Conservation (phyloP, 2,888 invertebrate genomes). For the Arrhopalites spinosus region DNA sequence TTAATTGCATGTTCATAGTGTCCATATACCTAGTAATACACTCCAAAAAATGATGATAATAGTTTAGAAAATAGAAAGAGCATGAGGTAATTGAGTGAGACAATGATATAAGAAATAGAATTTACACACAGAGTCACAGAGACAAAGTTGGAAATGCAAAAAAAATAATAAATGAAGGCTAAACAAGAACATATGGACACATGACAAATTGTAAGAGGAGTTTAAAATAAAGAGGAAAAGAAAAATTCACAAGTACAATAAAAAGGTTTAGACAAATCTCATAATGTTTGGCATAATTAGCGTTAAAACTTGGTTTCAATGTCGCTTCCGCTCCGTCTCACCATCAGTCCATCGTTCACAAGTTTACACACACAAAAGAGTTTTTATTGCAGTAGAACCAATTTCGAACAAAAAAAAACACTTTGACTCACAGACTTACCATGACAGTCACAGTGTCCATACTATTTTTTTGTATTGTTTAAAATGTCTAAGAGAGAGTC, state of each 20-base stretch:
- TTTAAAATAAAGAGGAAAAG: not conserved
- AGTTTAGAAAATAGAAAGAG: too few species aligned
- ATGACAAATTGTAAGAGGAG: not conserved
- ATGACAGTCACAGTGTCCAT: too few species aligned
- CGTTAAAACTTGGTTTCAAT: slow-evolving; percentile 34
- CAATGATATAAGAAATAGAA: not conserved
- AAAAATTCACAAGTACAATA: not conserved
- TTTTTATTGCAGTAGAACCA: too few species aligned
- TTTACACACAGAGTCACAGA: not conserved
- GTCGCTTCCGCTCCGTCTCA: slow-evolving; percentile 28
- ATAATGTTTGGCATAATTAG: slow-evolving; percentile 24
- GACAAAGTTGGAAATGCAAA: not conserved
- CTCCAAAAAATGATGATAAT: too few species aligned
- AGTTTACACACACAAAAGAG: not conserved
- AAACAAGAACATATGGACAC: not conserved
- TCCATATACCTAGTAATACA: too few species aligned
- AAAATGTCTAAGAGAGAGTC: too few species aligned
- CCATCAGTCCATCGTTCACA: not conserved
- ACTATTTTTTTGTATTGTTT: too few species aligned
- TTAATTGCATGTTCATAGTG: too few species aligned
- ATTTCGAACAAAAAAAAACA: too few species aligned
- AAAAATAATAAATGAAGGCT: not conserved
- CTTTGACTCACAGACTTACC: too few species aligned
- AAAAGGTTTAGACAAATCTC: not conserved
- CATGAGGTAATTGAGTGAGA: not conserved